Conservation (phyloP, 2,113 vertebrate genomes). For the Sinosuthora webbiana region DNA sequence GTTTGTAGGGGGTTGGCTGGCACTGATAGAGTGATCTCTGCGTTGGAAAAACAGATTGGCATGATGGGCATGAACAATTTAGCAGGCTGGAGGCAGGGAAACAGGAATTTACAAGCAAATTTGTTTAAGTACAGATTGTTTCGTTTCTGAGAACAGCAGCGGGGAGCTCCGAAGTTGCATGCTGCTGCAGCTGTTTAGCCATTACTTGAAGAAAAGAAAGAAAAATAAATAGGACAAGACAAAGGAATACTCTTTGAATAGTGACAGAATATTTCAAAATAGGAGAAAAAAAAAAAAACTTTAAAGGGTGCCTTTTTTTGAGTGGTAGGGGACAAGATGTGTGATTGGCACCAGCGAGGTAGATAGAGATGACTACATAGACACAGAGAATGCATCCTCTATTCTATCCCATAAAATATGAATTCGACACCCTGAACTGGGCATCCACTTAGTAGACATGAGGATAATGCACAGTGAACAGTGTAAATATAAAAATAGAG, state of each 20-base stretch:
- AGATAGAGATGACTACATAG: background rate
- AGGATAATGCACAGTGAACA: background rate
- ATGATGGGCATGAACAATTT: slow-evolving; percentile 42
- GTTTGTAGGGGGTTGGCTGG: background rate
- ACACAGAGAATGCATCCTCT: background rate
- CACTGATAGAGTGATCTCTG: background rate
- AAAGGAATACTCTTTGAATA: background rate
- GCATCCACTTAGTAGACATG: background rate
- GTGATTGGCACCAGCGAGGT: background rate
- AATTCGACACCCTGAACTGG: background rate
- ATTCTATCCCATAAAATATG: background rate
- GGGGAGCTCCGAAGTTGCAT: background rate
- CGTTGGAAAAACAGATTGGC: slow-evolving; percentile 22
- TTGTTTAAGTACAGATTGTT: slow-evolving; percentile 45
- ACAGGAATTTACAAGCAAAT: slow-evolving; percentile 43
- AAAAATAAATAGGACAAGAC: background rate
- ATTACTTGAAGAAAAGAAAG: background rate
- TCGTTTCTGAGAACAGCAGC: background rate
- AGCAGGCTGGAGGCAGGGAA: slow-evolving; percentile 18
- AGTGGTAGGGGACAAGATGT: background rate
- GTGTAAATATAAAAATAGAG: background rate
- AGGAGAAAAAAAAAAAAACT: background rate
- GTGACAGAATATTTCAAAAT: background rate
- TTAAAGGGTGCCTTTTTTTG: background rate
- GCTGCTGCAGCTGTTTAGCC: slow-evolving; percentile 11